phyloP scores from a whole-genome alignment of 1,140 invertebrate genomes.

The Drosophila sproati region DNA sequence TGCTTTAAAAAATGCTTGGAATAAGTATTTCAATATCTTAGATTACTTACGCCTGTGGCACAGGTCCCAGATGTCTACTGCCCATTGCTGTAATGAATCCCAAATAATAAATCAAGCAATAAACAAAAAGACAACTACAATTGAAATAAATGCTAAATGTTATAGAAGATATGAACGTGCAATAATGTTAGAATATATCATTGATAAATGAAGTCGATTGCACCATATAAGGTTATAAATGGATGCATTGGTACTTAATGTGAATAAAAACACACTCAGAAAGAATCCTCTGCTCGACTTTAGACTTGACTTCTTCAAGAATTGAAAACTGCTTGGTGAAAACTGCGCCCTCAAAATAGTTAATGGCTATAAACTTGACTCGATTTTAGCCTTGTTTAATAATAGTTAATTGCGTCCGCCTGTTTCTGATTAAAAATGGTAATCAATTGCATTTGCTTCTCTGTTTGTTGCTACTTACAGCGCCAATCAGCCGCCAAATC shows the following conservation, averaged over 20 bases:
- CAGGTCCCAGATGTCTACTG: not conserved
- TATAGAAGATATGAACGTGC: not conserved
- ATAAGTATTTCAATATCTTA: constrained; percentile 20
- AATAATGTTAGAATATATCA: not conserved
- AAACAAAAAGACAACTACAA: not conserved
- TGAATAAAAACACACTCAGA: too few species aligned
- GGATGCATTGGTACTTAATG: too few species aligned
- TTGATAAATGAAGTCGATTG: too few species aligned
- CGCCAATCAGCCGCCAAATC: constrained; percentile 77
- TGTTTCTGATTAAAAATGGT: not conserved
- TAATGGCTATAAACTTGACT: too few species aligned
- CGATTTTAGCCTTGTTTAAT: too few species aligned
- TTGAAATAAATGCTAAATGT: not conserved
- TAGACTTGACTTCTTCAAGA: too few species aligned
- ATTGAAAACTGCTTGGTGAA: too few species aligned
- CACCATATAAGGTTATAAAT: too few species aligned
- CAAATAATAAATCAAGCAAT: not conserved
- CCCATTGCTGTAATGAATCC: not conserved
- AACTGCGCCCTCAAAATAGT: too few species aligned
- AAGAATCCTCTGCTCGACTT: too few species aligned
- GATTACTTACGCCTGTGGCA: not conserved
- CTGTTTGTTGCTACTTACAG: constrained; percentile 44
- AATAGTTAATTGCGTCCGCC: too few species aligned
- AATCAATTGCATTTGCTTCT: constrained; percentile 4
- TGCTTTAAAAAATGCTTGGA: constrained; percentile 8